Evolutionary conservation across 2,797 vertebrate species (phyloP).

Genomic region (Hypotaenidia philippensis): DNA sequence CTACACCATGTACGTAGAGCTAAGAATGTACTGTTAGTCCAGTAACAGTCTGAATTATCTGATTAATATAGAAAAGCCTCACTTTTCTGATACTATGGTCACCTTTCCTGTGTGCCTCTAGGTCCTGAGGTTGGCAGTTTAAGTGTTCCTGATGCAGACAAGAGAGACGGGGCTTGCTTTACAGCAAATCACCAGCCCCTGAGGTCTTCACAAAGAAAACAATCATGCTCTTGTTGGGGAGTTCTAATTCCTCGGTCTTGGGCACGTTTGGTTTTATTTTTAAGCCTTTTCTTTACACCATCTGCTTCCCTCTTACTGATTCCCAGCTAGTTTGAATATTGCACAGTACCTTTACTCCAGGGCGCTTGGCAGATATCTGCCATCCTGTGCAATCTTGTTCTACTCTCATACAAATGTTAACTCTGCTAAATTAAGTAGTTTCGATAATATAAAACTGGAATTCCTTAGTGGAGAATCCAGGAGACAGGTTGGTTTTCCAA

Average conservation of each 20-base stretch:
- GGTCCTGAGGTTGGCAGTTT: not conserved
- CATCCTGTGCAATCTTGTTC: not conserved
- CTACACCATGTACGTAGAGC: not conserved
- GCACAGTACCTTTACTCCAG: not conserved
- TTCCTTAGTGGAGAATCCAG: not conserved
- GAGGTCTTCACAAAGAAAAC: not conserved
- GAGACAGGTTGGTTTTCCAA: not conserved
- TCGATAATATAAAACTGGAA: not conserved
- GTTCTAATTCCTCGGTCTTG: not conserved
- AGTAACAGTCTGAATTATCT: not conserved
- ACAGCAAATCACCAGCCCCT: not conserved
- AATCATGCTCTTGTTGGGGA: rapidly evolving
- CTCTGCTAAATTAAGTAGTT: not conserved
- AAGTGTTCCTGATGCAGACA: not conserved
- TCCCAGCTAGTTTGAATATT: not conserved
- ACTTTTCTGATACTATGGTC: not conserved
- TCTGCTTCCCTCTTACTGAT: not conserved
- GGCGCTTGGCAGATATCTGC: not conserved
- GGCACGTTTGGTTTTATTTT: not conserved
- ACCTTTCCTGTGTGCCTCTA: not conserved
- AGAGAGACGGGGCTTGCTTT: not conserved
- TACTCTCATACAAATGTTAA: not conserved
- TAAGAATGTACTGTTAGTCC: not conserved
- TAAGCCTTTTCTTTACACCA: not conserved
- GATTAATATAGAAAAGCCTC: not conserved